Conservation (phyloP, 2,797 vertebrate genomes). For the Oreortyx pictus region DNA sequence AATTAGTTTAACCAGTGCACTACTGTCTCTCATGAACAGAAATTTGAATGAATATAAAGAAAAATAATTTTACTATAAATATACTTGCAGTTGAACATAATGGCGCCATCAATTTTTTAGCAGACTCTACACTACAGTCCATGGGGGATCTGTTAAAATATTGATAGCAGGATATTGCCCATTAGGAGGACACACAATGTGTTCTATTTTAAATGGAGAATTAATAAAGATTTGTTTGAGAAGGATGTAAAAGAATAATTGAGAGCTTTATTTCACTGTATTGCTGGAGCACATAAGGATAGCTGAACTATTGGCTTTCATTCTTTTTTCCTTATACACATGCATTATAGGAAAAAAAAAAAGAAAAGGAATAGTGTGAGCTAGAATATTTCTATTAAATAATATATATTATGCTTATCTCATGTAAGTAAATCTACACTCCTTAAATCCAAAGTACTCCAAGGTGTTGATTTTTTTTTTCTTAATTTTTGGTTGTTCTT, state of each 20-base stretch:
- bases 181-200: constrained; percentile 39
- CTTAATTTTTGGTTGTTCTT: not conserved
- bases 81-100: constrained; percentile 48
- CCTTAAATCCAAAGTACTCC: not conserved
- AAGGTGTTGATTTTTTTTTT: not conserved
- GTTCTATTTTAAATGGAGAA: constrained; percentile 66
- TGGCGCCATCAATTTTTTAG: constrained; percentile 73
- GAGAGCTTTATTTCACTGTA: not conserved
- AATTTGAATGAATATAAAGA: constrained; percentile 50
- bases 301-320: not conserved
- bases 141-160: constrained; percentile 73
- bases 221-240: constrained; percentile 68
- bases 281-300: not conserved
- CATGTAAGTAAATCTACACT: not conserved
- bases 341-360: not conserved
- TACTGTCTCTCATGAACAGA: constrained; percentile 23
- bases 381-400: not conserved
- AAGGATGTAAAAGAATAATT: constrained; percentile 31
- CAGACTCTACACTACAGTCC: constrained; percentile 61
- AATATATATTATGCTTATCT: not conserved
- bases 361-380: not conserved
- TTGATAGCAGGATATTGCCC: constrained; percentile 71
- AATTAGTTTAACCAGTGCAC: constrained; percentile 20
- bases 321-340: not conserved
- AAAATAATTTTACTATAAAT: constrained; percentile 61